phyloP scores from a whole-genome alignment of 2,888 invertebrate species.

The Monochamus alternatus region DNA sequence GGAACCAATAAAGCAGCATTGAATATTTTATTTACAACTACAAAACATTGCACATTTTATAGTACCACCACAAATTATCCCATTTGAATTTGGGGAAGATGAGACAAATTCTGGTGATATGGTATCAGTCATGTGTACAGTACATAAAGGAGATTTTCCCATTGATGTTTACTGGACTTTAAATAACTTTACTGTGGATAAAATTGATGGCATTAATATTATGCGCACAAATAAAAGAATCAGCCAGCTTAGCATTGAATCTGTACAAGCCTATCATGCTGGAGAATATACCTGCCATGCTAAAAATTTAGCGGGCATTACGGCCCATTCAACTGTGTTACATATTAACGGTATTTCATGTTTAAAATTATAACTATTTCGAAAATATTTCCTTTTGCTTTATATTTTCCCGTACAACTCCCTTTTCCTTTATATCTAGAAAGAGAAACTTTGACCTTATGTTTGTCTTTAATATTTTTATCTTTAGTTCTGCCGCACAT shows the following conservation, averaged over 20 bases:
- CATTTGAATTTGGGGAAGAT: slow-evolving; percentile 79
- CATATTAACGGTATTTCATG: slow-evolving; percentile 77
- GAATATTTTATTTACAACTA: too few species aligned
- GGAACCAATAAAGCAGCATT: too few species aligned
- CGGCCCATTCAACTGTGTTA: slow-evolving; percentile 76
- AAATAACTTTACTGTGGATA: slow-evolving; percentile 70
- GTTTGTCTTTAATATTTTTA: too few species aligned
- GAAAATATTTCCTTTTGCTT: background rate
- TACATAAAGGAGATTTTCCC: slow-evolving; percentile 84
- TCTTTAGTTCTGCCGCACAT: slow-evolving; percentile 77
- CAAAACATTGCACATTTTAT: slow-evolving; percentile 11
- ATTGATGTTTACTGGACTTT: slow-evolving; percentile 81
- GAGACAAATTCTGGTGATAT: slow-evolving; percentile 81
- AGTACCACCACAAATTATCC: slow-evolving; percentile 82
- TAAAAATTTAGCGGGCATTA: slow-evolving; percentile 77
- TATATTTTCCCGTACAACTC: background rate
- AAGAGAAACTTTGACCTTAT: background rate
- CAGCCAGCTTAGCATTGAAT: slow-evolving; percentile 76
- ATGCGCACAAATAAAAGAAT: slow-evolving; percentile 76
- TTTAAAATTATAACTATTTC: background rate
- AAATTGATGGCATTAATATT: slow-evolving; percentile 74
- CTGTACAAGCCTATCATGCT: slow-evolving; percentile 75
- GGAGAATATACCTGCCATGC: slow-evolving; percentile 78
- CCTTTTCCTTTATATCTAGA: too few species aligned
- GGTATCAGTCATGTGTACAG: slow-evolving; percentile 77